Base-by-base conservation (phyloP, 2,113 vertebrate genomes). In the Ochotona curzoniae region DNA sequence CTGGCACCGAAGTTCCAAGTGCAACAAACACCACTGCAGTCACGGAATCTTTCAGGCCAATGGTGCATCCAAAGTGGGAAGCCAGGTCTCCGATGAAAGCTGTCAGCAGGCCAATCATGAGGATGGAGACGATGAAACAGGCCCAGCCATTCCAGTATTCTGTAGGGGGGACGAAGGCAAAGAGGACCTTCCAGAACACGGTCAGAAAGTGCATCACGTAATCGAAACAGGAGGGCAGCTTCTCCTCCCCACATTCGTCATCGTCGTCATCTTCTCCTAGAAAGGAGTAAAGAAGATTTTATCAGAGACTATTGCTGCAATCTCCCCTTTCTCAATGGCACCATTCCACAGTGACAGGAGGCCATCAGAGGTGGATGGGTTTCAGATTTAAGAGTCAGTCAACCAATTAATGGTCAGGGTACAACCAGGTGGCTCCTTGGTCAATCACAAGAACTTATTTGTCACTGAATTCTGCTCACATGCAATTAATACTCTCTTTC, bases 121-220 rank as follows among this genome's bases (percentile, higher is more conserved):
- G 94, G 97, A 99, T 99, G 96, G 99, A 99, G 63, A 99, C 98
- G 0, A 98, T 97, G 4, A 99, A 99, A 96, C 99, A 99, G 1
- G 99, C 99, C 99, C 99, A 99, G 94, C 99, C 99, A 0, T 99
- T 99, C 98, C 98, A 99, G 98, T 99, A 99, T 93, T 99, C 99
- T 8, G 99, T 99, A 0, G 99, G 99, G 21, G 99, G 99, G n/a
- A 99, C 99, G 4, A 99, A 98, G 75, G 99, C 99, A 71, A 99
- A 99, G 81, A 99, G 97, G 82, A 99, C 98, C 97, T 99, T 99
- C 99, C 99, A 99, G 98, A 99, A 99, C 90, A 99, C 98, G 0
- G 99, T 99, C 97, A 99, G 98, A 97, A 99, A 99, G 98, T 99
- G 99, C 99, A 99, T 99, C 97, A 99, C 98, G 0, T 99, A 99